Base-by-base conservation (phyloP, 2,888 invertebrate genomes). In the Lymantria dispar region DNA sequence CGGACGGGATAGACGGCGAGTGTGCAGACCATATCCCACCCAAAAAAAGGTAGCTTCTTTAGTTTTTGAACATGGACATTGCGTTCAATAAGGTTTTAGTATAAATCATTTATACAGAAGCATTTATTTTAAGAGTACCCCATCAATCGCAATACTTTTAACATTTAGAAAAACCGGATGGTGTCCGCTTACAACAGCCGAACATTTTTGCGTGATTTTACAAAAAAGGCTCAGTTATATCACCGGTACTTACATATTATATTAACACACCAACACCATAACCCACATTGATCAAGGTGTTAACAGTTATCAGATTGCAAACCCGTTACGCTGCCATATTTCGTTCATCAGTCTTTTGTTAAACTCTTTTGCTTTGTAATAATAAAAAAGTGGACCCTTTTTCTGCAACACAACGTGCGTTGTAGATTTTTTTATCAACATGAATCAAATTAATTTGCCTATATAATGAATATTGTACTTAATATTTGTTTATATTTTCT, bases 241-340 rank as follows among this genome's bases (percentile, higher is more conserved):
- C 76, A 78, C 74, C 76, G 76, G 78, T 74, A 72, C 63, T 50
- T 57, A 57, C 71, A 60, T 50, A 57, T 58, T 61, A 69, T 59
- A 62, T 50, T 64, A 57, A 68, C 74, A 72, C 74, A 70, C 75
- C 70, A 76, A 80, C 80, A 76, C 86, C 74, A 84, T 91, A 89
- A 91, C 91, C 91, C 90, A 91, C 82, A 88, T 91, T 83, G 78
- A 83, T 83, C 86, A 90, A 91, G 90, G 90, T 91, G 91, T 87
- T 84, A 78, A 63, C 76, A 70, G 81, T 83, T 82, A 89, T 91
- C 89, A 77, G 73, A 80, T 91, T 91, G 82, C 91, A 83, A 62
- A 77, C 80, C 85, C 89, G 89, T 87, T 89, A 87, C 64, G 53
- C 62, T 52, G 67, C 65, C 75, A 70, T 72, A 74, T 71, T 76